phyloP scores from a whole-genome alignment of 2,113 vertebrate species.

The Colaptes auratus region DNA sequence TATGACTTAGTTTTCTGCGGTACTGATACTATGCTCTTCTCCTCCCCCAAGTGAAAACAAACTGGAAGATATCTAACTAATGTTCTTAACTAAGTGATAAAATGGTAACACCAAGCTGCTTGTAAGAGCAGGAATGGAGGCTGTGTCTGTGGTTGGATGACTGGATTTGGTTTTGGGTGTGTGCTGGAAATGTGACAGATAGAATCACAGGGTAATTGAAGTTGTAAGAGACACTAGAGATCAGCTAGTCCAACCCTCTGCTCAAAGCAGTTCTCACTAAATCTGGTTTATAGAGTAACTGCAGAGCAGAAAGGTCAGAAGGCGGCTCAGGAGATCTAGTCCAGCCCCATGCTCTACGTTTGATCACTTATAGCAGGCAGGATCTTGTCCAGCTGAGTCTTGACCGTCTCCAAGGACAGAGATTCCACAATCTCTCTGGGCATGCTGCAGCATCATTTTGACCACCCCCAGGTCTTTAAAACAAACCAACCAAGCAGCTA shows the following conservation, averaged over 20 bases:
- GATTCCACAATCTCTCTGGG: not conserved
- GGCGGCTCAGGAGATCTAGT: not conserved
- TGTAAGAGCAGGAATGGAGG: not conserved
- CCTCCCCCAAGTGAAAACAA: not conserved
- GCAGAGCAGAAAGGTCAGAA: not conserved
- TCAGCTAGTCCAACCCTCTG: not conserved
- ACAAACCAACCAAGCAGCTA: not conserved
- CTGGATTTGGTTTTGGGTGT: not conserved
- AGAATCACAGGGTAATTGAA: not conserved
- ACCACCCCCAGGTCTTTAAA: not conserved
- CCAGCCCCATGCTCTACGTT: not conserved
- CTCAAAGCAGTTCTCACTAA: not conserved
- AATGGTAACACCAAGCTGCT: rapidly evolving
- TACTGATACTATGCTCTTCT: not conserved
- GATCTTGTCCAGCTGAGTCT: not conserved
- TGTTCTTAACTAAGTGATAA: not conserved
- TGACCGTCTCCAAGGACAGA: not conserved
- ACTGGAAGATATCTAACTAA: not conserved
- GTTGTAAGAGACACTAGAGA: not conserved
- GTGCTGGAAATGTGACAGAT: not conserved
- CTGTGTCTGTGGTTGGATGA: not conserved
- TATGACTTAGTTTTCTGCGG: not conserved
- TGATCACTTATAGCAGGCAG: not conserved
- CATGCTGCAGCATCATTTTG: not conserved
- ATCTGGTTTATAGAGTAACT: not conserved